phyloP scores from a whole-genome alignment of 2,113 vertebrate species.

The Corythornis madagascariensis region DNA sequence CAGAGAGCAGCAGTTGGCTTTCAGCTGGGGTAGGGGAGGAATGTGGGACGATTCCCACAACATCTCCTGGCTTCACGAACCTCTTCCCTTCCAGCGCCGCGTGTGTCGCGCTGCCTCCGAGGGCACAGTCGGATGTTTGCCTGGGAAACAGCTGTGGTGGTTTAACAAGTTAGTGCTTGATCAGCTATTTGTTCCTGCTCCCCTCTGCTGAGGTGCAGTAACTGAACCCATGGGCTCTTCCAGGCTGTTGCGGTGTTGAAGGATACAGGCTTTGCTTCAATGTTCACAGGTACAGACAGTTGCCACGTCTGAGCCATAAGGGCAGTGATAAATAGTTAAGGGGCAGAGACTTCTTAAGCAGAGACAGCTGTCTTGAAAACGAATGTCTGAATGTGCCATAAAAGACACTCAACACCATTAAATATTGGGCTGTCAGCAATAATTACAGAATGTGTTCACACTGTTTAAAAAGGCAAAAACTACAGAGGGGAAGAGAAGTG shows the following conservation, averaged over 20 bases:
- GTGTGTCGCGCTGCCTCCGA: neutral
- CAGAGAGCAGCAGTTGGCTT: neutral
- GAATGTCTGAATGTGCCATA: constrained; percentile 28
- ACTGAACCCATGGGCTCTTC: neutral
- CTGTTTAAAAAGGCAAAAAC: constrained; percentile 58
- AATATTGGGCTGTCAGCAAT: constrained; percentile 62
- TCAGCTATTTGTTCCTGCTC: constrained; percentile 56
- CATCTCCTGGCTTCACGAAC: neutral
- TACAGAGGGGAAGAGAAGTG: constrained; percentile 52
- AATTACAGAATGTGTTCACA: constrained; percentile 66
- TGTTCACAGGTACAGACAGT: neutral
- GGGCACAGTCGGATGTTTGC: constrained; percentile 43
- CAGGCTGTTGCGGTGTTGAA: neutral
- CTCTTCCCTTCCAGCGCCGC: neutral
- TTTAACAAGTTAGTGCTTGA: constrained; percentile 69
- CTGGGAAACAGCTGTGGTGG: constrained; percentile 60
- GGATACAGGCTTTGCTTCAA: neutral
- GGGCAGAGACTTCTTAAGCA: constrained; percentile 28
- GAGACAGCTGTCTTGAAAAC: constrained; percentile 52
- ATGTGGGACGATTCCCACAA: constrained; percentile 29
- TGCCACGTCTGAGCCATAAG: neutral
- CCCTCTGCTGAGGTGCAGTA: neutral
- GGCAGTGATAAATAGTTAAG: constrained; percentile 35
- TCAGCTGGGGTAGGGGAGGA: constrained; percentile 11
- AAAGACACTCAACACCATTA: constrained; percentile 58